Conservation (phyloP, 2,888 invertebrate genomes). For the Boloria selene region DNA sequence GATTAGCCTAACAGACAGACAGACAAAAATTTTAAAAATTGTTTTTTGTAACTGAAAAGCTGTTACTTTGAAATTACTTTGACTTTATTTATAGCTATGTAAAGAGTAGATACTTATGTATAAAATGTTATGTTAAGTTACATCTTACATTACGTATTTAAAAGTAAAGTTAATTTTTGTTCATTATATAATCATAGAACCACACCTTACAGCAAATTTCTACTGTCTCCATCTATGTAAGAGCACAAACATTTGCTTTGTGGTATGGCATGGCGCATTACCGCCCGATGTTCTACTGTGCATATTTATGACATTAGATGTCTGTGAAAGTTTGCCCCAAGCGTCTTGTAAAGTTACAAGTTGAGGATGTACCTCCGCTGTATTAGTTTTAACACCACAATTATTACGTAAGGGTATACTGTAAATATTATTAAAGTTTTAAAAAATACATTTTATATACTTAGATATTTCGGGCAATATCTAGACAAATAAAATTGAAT, state of each 20-base stretch:
- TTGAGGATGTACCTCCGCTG: constrained; percentile 35
- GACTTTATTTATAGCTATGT: no score
- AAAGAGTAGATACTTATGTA: no score
- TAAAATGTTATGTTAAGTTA: neutral
- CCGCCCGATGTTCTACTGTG: constrained; percentile 48
- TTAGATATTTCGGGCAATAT: no score
- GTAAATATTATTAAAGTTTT: neutral
- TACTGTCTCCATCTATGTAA: constrained; percentile 45
- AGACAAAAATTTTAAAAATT: no score
- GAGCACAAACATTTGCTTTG: constrained; percentile 53
- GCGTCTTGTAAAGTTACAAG: constrained; percentile 30
- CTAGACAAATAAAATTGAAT: no score
- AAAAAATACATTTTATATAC: no score
- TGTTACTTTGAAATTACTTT: no score
- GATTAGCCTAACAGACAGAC: no score
- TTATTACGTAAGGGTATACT: neutral
- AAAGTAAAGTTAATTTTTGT: constrained; percentile 14
- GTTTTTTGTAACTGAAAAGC: no score
- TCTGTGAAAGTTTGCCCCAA: constrained; percentile 60
- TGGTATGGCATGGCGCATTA: constrained; percentile 44
- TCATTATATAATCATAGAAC: constrained; percentile 18
- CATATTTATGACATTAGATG: constrained; percentile 57
- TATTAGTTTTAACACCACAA: constrained; percentile 2
- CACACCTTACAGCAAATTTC: constrained; percentile 47
- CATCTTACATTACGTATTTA: constrained; percentile 25